Evolutionary conservation across 2,888 invertebrate species (phyloP), one percentile per base, ranked within the genome.

Genomic region (Dasypogon diadema): DNA sequence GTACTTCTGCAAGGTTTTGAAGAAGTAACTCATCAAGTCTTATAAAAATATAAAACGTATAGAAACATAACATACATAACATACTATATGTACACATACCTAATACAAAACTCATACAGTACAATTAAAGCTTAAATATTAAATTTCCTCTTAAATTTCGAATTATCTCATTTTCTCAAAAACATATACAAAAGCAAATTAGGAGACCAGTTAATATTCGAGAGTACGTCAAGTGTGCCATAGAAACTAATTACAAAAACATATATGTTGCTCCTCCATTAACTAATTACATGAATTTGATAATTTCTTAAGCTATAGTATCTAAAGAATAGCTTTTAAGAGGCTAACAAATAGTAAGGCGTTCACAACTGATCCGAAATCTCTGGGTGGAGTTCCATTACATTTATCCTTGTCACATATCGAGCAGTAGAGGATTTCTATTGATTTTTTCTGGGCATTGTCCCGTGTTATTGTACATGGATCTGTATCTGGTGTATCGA

Each of bases 401-500:
- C 85, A 85, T 14, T 80, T 78, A 78, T 85, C 84, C 46, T 79
- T 74, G 4, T 80, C 80, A 74, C 85, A 85, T 74, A 84, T 83
- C 48, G 82, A 84, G 79, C 85, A 85, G n/a, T 83, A 82, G 76
- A 84, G 82, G 2, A 79, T 76, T 55, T 75, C 68, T 18, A 75
- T 76, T 16, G 72, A 46, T 60, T 76, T 68, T 22, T 55, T 68
- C n/a, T 77, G 78, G 10, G 76, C 51, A 78, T 84, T 84, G 16
- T 79, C 80, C 12, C 82, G 80, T 30, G 85, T 74, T 34, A 85
- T 84, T 8, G 81, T 79, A 37, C 85, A 85, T 18, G 85, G 83
- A 79, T 86, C 81, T 51, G 86, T 83, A 18, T 84, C 83, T 0
- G 82, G 83, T 1, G 85, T 83, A 76, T 85, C 83, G 63, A 85